These are phyloP conservation scores for Sebastes baramenuke DNA, from an alignment of 2,797 vertebrate species.

Conservation along the genomic window DNA sequence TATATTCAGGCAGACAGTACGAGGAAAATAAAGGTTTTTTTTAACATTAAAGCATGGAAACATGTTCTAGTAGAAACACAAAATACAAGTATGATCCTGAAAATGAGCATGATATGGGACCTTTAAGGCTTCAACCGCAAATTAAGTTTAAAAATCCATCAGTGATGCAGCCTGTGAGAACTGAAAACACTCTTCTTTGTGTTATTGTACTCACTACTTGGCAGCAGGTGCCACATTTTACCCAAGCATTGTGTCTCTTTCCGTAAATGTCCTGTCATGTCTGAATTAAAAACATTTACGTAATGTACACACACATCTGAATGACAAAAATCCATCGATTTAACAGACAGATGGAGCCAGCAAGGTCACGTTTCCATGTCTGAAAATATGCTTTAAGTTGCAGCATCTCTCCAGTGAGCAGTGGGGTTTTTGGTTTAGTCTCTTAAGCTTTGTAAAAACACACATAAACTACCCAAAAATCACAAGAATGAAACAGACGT, in stretches of 20 bases:
- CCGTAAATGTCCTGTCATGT: not conserved
- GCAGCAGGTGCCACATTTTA: not conserved
- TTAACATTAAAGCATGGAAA: too few species aligned
- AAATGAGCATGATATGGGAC: too few species aligned
- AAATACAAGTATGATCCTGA: too few species aligned
- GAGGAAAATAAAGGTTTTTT: too few species aligned
- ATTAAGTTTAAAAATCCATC: not conserved
- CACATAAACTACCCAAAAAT: not conserved
- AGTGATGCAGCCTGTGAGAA: not conserved
- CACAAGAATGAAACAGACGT: not conserved
- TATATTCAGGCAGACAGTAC: too few species aligned
- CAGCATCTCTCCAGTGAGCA: too few species aligned
- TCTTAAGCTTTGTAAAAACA: constrained; percentile 7
- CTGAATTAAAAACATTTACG: not conserved
- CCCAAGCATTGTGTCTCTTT: not conserved
- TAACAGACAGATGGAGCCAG: not conserved
- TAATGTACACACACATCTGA: not conserved
- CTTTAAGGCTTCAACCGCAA: not conserved
- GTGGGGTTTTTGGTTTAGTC: not conserved
- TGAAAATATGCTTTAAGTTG: not conserved
- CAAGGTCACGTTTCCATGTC: not conserved
- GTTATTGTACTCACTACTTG: not conserved
- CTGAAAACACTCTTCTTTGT: not conserved
- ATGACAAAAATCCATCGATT: not conserved
- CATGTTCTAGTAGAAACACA: too few species aligned